Evolutionary conservation across 2,888 invertebrate species (phyloP).

Genomic region (Argynnis bischoffii): DNA sequence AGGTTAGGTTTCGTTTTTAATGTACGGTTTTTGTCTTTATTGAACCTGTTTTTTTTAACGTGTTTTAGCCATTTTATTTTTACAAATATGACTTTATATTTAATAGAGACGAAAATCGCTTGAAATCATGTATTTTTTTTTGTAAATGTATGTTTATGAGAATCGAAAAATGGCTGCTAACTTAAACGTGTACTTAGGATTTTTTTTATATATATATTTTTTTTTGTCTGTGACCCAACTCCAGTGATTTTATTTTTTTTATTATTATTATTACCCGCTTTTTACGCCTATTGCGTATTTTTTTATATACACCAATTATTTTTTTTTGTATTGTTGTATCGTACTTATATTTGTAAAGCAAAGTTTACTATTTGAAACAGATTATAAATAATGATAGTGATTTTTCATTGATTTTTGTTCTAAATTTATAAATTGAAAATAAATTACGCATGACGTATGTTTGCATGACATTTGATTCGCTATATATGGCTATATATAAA

Average conservation of each 20-base stretch:
- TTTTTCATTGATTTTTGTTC: conserved; percentile 23
- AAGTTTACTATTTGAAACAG: conserved; percentile 21
- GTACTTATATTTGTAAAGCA: conserved; percentile 21
- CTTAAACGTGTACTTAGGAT: conserved; percentile 46
- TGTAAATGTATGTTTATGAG: conserved; percentile 31
- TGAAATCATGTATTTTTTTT: conserved; percentile 23
- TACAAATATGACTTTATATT: conserved; percentile 2
- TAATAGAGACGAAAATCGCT: conserved; percentile 22
- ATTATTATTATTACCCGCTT: conserved; percentile 37
- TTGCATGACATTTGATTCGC: conserved; percentile 43
- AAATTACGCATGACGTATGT: conserved; percentile 34
- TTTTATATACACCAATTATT: conserved; percentile 42
- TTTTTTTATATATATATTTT: conserved; percentile 31
- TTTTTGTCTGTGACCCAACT: conserved; percentile 39
- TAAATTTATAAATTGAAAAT: conserved; percentile 19
- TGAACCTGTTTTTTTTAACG: conserved; percentile 14
- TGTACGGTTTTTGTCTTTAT: conserved; percentile 8
- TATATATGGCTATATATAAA: conserved; percentile 14
- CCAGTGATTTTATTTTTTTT: conserved; percentile 47
- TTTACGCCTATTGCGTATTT: conserved; percentile 41
- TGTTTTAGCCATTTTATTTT: conserved; percentile 20
- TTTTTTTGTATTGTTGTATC: conserved; percentile 19
- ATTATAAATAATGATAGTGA: conserved; percentile 13
- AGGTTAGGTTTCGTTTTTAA: conserved; percentile 13
- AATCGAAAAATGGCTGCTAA: conserved; percentile 43